Evolutionary conservation across 2,797 vertebrate species (phyloP), one percentile per base, ranked within the genome.

Genomic region (Acipenser transmontanus): DNA sequence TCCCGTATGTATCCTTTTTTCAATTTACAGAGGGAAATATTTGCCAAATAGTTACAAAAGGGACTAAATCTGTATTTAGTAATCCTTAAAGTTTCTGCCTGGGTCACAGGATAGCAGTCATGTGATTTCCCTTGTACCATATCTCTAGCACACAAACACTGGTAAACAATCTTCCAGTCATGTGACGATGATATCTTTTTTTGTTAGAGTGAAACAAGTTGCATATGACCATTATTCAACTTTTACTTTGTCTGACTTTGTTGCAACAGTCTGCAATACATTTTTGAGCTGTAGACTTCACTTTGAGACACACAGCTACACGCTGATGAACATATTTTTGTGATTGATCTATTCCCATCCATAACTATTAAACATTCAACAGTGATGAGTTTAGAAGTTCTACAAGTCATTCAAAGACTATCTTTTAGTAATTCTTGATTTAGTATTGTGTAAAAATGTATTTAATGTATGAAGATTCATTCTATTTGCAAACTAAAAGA

Each of bases 81-180:
- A n/a, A 67, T 60, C 67, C 67, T 68, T 65, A 74, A 60, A 67
- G 69, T 75, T 72, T 71, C 70, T 50, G 67, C 62, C 66, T 63
- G 66, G 65, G 69, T 74, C 69, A 71, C 6, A 64, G 17, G 63
- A 17, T 61, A 60, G 62, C 62, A 6, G 65, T 78, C 77, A 78
- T 69, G 74, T 79, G 79, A 72, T 71, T 77, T 79, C 77, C 70
- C 70, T 74, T 66, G 49, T 51, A 54, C 61, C 66, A 50, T 51
- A 73, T 48, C 71, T 66, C 65, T 70, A 72, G 54, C 54, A 2
- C 12, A 7, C 54, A n/a, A 13, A n/a, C 12, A 68, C 63, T 20
- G 51, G 17, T 62, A 34, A 64, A 49, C 49, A 10, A 52, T 34
- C 20, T 62, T 12, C 7, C 0, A 63, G 73, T 74, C 78, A 78